phyloP scores from a whole-genome alignment of 2,888 invertebrate genomes.

The Diloba caeruleocephala region DNA sequence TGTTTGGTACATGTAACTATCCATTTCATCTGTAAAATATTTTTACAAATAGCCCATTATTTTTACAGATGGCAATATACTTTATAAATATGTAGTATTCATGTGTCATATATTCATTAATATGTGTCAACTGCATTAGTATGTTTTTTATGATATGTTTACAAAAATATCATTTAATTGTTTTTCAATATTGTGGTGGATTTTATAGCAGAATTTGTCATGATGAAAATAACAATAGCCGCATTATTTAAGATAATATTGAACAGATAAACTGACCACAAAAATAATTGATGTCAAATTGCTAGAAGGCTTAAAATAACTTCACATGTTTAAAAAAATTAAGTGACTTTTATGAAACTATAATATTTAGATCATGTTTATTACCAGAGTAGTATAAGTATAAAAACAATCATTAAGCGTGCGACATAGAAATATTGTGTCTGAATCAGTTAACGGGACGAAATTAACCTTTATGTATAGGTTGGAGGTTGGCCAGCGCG shows the following conservation, averaged over 20 bases:
- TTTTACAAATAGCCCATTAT: neutral
- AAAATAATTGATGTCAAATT: constrained; percentile 40
- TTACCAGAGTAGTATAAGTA: neutral
- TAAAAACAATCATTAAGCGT: constrained; percentile 20
- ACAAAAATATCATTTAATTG: too few relatives aligned
- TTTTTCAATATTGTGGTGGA: too few relatives aligned
- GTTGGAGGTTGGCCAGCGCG: constrained; percentile 98
- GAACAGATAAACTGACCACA: constrained; percentile 27
- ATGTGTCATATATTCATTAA: too few relatives aligned
- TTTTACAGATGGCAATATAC: too few relatives aligned
- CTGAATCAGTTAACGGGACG: constrained; percentile 55
- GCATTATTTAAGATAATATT: constrained; percentile 6
- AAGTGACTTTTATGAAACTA: constrained; percentile 11
- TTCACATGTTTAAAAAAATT: constrained; percentile 28
- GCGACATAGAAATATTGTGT: constrained; percentile 38
- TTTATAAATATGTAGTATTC: too few relatives aligned
- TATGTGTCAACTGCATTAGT: too few relatives aligned
- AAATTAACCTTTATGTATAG: constrained; percentile 92
- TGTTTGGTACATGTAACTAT: constrained; percentile 99
- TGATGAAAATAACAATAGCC: neutral
- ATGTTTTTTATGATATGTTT: too few relatives aligned
- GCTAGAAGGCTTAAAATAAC: constrained; percentile 43
- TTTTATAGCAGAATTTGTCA: too few relatives aligned
- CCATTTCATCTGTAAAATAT: constrained; percentile 93
- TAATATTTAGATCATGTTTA: neutral